phyloP scores from a whole-genome alignment of 2,888 invertebrate species.

The Beris morrisii region DNA sequence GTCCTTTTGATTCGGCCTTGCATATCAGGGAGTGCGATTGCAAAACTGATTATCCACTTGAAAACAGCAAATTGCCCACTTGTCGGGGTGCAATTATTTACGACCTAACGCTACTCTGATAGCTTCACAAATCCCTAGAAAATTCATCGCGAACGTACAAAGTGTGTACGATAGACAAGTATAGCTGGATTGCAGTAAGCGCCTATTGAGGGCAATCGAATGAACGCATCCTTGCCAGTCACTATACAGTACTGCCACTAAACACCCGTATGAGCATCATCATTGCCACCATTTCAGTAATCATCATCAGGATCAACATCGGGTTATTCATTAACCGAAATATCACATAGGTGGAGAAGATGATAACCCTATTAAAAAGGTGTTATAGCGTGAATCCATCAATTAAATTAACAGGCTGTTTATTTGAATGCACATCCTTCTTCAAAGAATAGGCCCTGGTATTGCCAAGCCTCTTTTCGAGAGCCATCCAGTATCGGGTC shows the following conservation, averaged over 20 bases:
- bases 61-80: conserved; percentile 32
- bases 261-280: conserved; percentile 20
- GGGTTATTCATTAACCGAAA: conserved; percentile 40
- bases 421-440: conserved; percentile 24
- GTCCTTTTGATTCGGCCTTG: not conserved
- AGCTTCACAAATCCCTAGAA: conserved; percentile 23
- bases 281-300: conserved; percentile 23
- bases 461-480: conserved; percentile 17
- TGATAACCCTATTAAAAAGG: conserved; percentile 45
- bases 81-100: conserved; percentile 31
- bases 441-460: not conserved
- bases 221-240: conserved; percentile 28
- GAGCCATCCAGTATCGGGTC: conserved; percentile 16
- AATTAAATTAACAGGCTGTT: conserved; percentile 44
- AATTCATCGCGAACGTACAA: conserved; percentile 18
- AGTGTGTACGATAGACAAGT: conserved; percentile 12
- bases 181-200: conserved; percentile 20
- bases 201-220: conserved; percentile 29
- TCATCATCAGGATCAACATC: conserved; percentile 31
- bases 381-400: conserved; percentile 45
- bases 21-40: conserved; percentile 23
- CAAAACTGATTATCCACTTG: conserved; percentile 33
- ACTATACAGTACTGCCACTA: not conserved
- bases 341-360: conserved; percentile 30
- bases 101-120: conserved; percentile 29